phyloP scores from a whole-genome alignment of 2,888 invertebrate genomes.

The Agonopterix arenella region DNA sequence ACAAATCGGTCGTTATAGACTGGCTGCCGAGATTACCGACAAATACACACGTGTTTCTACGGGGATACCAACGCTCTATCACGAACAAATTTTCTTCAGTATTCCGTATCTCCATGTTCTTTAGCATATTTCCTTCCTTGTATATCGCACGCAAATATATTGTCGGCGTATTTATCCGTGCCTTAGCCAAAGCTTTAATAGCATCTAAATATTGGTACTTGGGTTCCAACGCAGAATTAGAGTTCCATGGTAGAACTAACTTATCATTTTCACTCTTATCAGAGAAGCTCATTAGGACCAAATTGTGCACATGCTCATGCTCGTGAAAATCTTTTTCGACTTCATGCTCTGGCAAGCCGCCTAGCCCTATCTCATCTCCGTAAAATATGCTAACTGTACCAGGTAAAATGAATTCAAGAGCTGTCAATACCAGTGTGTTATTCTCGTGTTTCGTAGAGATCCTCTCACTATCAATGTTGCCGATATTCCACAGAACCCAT shows the following conservation, averaged over 20 bases:
- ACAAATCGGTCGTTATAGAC: slow-evolving; percentile 81
- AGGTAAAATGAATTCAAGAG: slow-evolving; percentile 89
- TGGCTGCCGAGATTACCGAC: slow-evolving; percentile 83
- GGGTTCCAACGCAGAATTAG: slow-evolving; percentile 66
- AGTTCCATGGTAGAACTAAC: slow-evolving; percentile 80
- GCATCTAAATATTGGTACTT: slow-evolving; percentile 71
- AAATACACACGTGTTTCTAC: slow-evolving; percentile 85
- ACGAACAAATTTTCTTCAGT: slow-evolving; percentile 81
- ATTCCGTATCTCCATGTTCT: slow-evolving; percentile 82
- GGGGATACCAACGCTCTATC: slow-evolving; percentile 86
- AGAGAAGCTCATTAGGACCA: slow-evolving; percentile 83
- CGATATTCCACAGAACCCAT: slow-evolving; percentile 89
- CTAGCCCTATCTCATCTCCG: slow-evolving; percentile 91
- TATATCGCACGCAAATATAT: slow-evolving; percentile 84
- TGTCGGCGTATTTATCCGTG: slow-evolving; percentile 81
- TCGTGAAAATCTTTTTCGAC: slow-evolving; percentile 76
- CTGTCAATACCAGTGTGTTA: slow-evolving; percentile 80
- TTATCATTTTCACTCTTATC: slow-evolving; percentile 47
- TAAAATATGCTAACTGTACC: slow-evolving; percentile 93
- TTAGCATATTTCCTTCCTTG: slow-evolving; percentile 78
- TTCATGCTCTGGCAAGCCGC: slow-evolving; percentile 67
- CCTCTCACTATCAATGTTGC: slow-evolving; percentile 79
- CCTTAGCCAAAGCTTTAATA: slow-evolving; percentile 75
- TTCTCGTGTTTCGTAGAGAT: slow-evolving; percentile 76
- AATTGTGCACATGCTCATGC: slow-evolving; percentile 80